These are phyloP conservation scores for Lagria hirta DNA, from an alignment of 2,888 invertebrate genomes.

Conservation along the genomic window DNA sequence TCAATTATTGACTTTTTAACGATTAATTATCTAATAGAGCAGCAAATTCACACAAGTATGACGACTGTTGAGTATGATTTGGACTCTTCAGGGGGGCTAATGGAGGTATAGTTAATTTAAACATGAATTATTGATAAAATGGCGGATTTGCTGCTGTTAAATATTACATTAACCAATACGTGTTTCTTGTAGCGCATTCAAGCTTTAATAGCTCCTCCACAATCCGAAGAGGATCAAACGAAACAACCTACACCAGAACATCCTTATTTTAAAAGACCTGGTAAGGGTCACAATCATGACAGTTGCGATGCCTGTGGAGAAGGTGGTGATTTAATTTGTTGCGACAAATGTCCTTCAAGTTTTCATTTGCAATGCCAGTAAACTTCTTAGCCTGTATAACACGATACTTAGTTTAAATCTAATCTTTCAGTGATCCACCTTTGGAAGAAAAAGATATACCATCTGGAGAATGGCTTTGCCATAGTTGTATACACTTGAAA, in stretches of 20 bases:
- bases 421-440: slow-evolving; percentile 79
- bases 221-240: slow-evolving; percentile 66
- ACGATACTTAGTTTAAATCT: slow-evolving; percentile 8
- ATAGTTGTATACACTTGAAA: slow-evolving; percentile 67
- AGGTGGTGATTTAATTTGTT: slow-evolving; percentile 93
- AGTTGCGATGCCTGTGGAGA: slow-evolving; percentile 93
- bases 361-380: slow-evolving; percentile 97
- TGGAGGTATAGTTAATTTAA: slow-evolving; percentile 71
- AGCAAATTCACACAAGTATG: slow-evolving; percentile 51
- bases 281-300: slow-evolving; percentile 90
- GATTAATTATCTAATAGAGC: too few relatives aligned
- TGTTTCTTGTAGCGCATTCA: slow-evolving; percentile 73
- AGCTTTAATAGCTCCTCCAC: slow-evolving; percentile 84
- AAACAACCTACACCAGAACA: slow-evolving; percentile 64
- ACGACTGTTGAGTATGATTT: slow-evolving; percentile 72
- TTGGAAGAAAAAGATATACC: slow-evolving; percentile 88
- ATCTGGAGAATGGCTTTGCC: slow-evolving; percentile 88
- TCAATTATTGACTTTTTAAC: too few relatives aligned
- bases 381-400: slow-evolving; percentile 49
- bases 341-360: slow-evolving; percentile 93
- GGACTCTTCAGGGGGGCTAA: slow-evolving; percentile 77
- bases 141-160: slow-evolving; percentile 28
- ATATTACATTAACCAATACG: slow-evolving; percentile 8
- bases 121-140: slow-evolving; percentile 32
- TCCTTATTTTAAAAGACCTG: slow-evolving; percentile 82